Base-by-base conservation (phyloP, 2,888 invertebrate genomes). In the Chloroclystis v-ata region DNA sequence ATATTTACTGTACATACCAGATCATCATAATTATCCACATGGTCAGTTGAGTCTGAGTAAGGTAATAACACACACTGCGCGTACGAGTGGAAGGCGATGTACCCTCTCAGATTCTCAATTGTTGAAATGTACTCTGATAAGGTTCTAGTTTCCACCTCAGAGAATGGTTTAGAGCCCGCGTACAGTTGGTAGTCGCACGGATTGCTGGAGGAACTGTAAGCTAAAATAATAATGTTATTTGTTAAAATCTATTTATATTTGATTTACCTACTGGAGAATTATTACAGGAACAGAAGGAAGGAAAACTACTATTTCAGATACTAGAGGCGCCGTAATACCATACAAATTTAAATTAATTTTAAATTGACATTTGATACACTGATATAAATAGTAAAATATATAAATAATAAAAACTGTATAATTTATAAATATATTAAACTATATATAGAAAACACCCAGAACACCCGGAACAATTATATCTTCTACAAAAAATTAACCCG, bases 41-140 rank as follows among this genome's bases (percentile, higher is more conserved):
- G 89, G 0, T 77, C 64, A 0, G 48, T 62, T 0, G 90, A 90
- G 60, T 91, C 93, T 11, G 91, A 92, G n/a, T 90, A 91, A 0
- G 95, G 93, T 24, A 92, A 76, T 29, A 94, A 75, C 8, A 94
- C 69, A 42, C 90, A 78, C 61, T 95, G 94, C 0, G 92, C 92
- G 61, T 91, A 93, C 0, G 95, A 91, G 69, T 95, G 95, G 67
- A 95, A 91, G 0, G 91, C 89, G 2, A 95, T 75, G 67, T 94
- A 95, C 8, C 90, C 89, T 14, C 85, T 72, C 12, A 92, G 68
- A 53, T 91, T 88, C 33, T 85, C 80, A 20, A 89, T 67, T 9
- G 89, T 74, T 0, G 72, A 61, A 4, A 93, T 79, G 60, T 90
- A 93, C 6, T 89, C 62, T 0, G 92, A 82, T 1, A 92, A 63